Percentiles rank a stretch among this genome's conserved stretches.
These are phyloP conservation scores for Dufourea novaeangliae DNA, from an alignment of 1,140 invertebrate species.

Conservation along the genomic window DNA sequence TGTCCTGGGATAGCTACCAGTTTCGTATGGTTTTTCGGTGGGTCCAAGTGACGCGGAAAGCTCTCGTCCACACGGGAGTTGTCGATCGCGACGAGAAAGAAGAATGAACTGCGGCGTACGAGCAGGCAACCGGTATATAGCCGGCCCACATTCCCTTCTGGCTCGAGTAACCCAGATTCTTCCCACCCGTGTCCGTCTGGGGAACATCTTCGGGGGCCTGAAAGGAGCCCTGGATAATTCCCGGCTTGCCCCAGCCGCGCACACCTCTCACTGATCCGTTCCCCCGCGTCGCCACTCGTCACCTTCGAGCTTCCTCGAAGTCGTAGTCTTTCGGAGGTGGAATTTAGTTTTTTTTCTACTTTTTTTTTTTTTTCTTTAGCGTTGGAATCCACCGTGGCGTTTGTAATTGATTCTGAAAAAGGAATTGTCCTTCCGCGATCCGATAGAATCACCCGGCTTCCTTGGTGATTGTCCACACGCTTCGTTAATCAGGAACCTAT, in stretches of 20 bases:
- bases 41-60: constrained; percentile 62
- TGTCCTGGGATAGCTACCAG: too few relatives aligned
- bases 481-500: too few relatives aligned
- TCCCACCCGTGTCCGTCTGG: constrained; percentile 72
- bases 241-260: constrained; percentile 25
- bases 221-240: constrained; percentile 48
- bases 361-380: too few relatives aligned
- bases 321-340: constrained; percentile 19
- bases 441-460: not conserved
- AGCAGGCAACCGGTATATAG: constrained; percentile 80
- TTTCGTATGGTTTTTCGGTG: constrained; percentile 21
- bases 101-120: constrained; percentile 79
- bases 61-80: constrained; percentile 74
- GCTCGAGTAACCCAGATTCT: constrained; percentile 81
- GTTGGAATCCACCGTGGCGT: not conserved
- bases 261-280: constrained; percentile 38
- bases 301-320: constrained; percentile 30
- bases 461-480: not conserved
- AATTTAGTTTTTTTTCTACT: constrained; percentile 48
- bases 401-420: constrained; percentile 29
- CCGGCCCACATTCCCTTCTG: constrained; percentile 81
- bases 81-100: constrained; percentile 53
- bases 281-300: constrained; percentile 12
- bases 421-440: constrained; percentile 15
- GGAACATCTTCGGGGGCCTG: constrained; percentile 70